Conservation (phyloP, 2,888 invertebrate species). For the Lomographa bimaculata region DNA sequence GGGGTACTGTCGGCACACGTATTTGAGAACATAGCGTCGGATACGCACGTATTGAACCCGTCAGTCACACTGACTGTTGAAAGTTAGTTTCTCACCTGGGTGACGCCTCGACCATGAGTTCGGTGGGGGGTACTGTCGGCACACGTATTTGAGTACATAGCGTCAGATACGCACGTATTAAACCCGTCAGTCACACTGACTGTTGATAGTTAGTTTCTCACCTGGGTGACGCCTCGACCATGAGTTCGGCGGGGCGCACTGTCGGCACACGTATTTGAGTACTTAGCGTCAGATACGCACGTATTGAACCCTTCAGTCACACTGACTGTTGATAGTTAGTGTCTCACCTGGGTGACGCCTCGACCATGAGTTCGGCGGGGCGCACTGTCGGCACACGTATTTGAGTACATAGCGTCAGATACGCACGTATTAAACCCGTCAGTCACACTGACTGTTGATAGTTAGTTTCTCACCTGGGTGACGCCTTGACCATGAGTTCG, state of each 20-base stretch:
- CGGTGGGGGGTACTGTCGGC: constrained; percentile 97
- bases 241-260: constrained; percentile 98
- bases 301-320: constrained; percentile 99
- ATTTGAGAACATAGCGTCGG: constrained; percentile 93
- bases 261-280: constrained; percentile 95
- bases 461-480: constrained; percentile 84
- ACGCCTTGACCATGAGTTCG: constrained; percentile 99
- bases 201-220: constrained; percentile 30
- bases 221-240: constrained; percentile 98
- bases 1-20: constrained; percentile 96
- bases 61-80: too few species aligned
- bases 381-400: constrained; percentile 97
- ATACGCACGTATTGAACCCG: constrained; percentile 98
- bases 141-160: constrained; percentile 94
- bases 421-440: constrained; percentile 98
- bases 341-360: constrained; percentile 92
- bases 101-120: constrained; percentile 99
- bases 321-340: too few species aligned
- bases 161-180: constrained; percentile 96
- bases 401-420: constrained; percentile 93
- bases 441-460: too few species aligned
- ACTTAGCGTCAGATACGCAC: constrained; percentile 94
- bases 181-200: too few species aligned
- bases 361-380: constrained; percentile 99
- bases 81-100: constrained; percentile 80